Percentiles rank a stretch among this genome's conserved stretches.
These are phyloP conservation scores for Pollachius pollachius DNA, from an alignment of 2,113 vertebrate species.

Conservation along the genomic window DNA sequence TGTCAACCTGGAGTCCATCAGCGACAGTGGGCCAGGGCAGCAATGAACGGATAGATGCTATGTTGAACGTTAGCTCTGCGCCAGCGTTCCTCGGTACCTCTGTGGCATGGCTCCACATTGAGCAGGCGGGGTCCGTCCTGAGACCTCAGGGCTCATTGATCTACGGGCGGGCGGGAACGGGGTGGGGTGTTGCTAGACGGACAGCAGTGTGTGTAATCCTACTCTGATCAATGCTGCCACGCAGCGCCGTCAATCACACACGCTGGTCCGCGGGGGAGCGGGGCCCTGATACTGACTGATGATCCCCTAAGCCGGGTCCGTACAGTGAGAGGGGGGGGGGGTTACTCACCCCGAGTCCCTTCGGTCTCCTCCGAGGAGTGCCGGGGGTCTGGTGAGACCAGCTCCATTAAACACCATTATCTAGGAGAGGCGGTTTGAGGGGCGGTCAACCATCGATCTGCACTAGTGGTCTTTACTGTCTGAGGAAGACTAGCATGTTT, in stretches of 20 bases:
- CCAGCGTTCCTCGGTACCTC: not conserved
- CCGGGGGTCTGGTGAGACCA: constrained; percentile 16
- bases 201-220: constrained; percentile 37
- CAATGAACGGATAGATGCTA: too few relatives aligned
- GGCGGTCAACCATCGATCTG: constrained; percentile 44
- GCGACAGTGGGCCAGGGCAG: too few relatives aligned
- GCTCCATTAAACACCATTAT: constrained; percentile 65
- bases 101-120: not conserved
- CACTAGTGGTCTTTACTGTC: constrained; percentile 34
- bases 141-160: constrained; percentile 31
- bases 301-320: not conserved
- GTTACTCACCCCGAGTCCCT: not conserved
- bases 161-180: not conserved
- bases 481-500: constrained; percentile 1
- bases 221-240: constrained; percentile 49
- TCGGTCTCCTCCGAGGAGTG: not conserved
- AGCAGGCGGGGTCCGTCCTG: constrained; percentile 9
- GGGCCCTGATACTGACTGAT: not conserved
- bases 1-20: too few relatives aligned
- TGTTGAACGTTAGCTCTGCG: too few relatives aligned
- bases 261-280: constrained; percentile 34
- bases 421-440: constrained; percentile 42
- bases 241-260: constrained; percentile 40
- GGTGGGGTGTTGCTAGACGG: constrained; percentile 39
- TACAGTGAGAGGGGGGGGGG: not conserved